These are phyloP conservation scores for Micrastur ruficollis DNA, from an alignment of 2,797 vertebrate genomes.

Conservation along the genomic window DNA sequence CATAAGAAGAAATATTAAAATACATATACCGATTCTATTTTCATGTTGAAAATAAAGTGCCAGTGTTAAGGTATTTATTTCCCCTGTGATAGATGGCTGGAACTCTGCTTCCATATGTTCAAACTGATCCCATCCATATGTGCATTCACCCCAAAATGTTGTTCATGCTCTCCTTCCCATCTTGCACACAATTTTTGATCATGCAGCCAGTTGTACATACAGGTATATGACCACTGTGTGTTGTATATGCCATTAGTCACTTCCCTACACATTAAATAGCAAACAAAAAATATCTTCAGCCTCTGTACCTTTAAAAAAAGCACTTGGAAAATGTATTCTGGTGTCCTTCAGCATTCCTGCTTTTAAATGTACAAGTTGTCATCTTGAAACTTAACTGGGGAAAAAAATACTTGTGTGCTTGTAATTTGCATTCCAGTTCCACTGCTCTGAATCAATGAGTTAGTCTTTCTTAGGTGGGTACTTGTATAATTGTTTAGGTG, in stretches of 20 bases:
- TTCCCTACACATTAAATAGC: not conserved
- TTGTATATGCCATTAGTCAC: not conserved
- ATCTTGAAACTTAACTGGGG: not conserved
- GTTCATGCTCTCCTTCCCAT: not conserved
- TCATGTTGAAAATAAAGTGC: not conserved
- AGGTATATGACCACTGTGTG: not conserved
- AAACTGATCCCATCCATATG: not conserved
- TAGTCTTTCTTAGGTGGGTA: not conserved
- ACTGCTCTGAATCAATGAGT: not conserved
- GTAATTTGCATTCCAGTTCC: not conserved
- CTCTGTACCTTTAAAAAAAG: not conserved
- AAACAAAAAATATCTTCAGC: not conserved
- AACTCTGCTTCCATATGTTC: not conserved
- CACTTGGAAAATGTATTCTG: not conserved
- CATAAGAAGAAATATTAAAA: not conserved
- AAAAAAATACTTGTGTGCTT: not conserved
- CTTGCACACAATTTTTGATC: not conserved
- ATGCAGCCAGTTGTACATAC: not conserved
- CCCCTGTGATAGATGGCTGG: conserved; percentile 10
- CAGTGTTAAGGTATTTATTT: not conserved
- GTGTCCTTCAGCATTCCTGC: not conserved
- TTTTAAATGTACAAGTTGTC: not conserved
- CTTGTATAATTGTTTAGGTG: not conserved
- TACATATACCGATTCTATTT: not conserved
- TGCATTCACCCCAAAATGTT: not conserved